These are phyloP conservation scores for Nothobranchius kuhntae DNA, from an alignment of 2,113 vertebrate genomes.

Conservation along the genomic window DNA sequence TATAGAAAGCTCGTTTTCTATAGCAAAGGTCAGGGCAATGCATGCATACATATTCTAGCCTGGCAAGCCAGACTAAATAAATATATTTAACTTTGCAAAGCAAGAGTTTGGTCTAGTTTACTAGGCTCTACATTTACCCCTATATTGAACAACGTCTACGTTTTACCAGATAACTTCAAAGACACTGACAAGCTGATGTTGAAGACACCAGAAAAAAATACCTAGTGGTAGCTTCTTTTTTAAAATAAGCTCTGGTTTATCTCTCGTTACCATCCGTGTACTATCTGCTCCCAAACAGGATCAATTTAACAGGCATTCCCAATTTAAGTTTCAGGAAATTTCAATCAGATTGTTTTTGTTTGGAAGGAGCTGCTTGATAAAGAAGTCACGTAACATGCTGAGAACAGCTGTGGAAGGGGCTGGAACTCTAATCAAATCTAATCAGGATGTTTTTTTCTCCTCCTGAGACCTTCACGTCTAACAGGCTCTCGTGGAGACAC, in stretches of 20 bases:
- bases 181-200: no score
- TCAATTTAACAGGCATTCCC: conserved; percentile 17
- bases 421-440: conserved; percentile 38
- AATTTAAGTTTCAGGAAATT: conserved; percentile 26
- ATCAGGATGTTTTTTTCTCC: conserved; percentile 31
- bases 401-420: conserved; percentile 26
- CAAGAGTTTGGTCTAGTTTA: no score
- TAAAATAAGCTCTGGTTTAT: neutral
- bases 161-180: no score
- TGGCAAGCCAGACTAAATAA: no score
- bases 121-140: no score
- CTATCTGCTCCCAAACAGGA: conserved; percentile 26
- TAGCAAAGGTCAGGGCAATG: no score
- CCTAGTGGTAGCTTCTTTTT: no score
- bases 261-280: conserved; percentile 9
- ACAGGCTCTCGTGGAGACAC: conserved; percentile 4
- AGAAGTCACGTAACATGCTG: conserved; percentile 41
- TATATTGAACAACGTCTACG: no score
- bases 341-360: conserved; percentile 37
- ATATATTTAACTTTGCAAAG: no score
- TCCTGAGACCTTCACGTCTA: conserved; percentile 34
- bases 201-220: no score
- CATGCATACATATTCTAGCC: no score
- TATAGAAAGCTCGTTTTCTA: no score
- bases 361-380: conserved; percentile 31